These are phyloP conservation scores for Drosophila burlai DNA, from an alignment of 1,140 invertebrate species.

Conservation along the genomic window DNA sequence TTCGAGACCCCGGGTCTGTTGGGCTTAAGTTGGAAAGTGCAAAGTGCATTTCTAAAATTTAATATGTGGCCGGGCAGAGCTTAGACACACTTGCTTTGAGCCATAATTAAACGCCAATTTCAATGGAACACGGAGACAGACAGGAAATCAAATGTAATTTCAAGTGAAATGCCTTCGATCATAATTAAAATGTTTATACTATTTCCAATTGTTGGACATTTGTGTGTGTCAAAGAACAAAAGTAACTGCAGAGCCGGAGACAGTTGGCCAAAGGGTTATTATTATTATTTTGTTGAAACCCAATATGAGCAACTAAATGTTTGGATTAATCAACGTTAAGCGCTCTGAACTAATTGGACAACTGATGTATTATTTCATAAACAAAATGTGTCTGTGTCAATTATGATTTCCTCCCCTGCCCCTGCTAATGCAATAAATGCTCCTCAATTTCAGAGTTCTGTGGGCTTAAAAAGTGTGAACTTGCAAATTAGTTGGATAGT, in stretches of 20 bases:
- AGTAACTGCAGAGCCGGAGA: background rate
- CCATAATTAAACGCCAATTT: slow-evolving; percentile 21
- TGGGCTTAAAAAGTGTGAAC: background rate
- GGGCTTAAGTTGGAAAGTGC: slow-evolving; percentile 2
- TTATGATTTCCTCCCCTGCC: background rate
- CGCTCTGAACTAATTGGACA: slow-evolving; percentile 2
- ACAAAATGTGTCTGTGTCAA: slow-evolving; percentile 5
- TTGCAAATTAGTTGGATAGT: background rate
- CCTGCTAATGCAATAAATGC: background rate
- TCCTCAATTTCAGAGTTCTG: background rate
- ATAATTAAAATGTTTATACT: slow-evolving; percentile 14
- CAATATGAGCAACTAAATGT: slow-evolving; percentile 8
- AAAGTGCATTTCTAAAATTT: background rate
- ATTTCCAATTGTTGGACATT: background rate
- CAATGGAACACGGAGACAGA: background rate
- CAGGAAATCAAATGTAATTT: slow-evolving; percentile 3
- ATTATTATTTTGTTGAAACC: slow-evolving; percentile 5
- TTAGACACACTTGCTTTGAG: slow-evolving; percentile 11
- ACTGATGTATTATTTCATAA: slow-evolving; percentile 9
- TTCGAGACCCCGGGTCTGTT: slow-evolving; percentile 1
- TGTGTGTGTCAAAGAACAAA: background rate
- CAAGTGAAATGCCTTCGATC: slow-evolving; percentile 11
- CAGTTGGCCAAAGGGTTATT: slow-evolving; percentile 4
- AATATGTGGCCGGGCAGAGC: background rate
- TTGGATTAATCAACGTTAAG: slow-evolving; percentile 13